Evolutionary conservation across 2,113 vertebrate species (phyloP), one percentile per base, ranked within the genome.

Genomic region (Cromileptes altivelis): DNA sequence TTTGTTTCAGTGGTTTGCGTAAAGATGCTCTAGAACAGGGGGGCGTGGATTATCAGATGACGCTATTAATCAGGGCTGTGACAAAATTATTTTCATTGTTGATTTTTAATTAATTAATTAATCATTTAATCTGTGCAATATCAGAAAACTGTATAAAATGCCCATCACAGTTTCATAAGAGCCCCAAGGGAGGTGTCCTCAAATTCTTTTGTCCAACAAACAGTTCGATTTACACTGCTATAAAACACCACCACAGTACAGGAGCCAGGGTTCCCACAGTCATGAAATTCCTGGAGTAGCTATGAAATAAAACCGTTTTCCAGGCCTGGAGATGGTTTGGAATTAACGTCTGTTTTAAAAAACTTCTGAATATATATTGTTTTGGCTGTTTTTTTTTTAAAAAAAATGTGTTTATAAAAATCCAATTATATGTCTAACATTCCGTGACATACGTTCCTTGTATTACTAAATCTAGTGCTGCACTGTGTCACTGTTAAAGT

Each of bases 1-100:
- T 15, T 73, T 57, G 33, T 58, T 62, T 63, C n/a, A 63, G 50
- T 14, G 25, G 23, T 71, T 80, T 71, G 5, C 25, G 9, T 50
- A 2, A 61, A 68, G 27, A 18, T 57, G 19, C 18, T 49, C 3
- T n/a, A n/a, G n/a, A 70, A 70, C 21, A 9, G 15, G 17, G 30
- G 23, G 65, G 25, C 4, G 21, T n/a, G 37, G 30, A 56, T 25
- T 40, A 17, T 37, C 33, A 56, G 23, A 42, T 57, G 4, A 72
- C 25, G 37, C n/a, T 45, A 25, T 45, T 15, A 25, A 45, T 42
- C 18, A 25, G n/a, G 33, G 19, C 19, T 15, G 49, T 53, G 37
- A 53, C 19, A 13, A 69, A 67, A 23, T 47, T 30, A 60, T 19
- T n/a, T 61, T 62, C 2, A 60, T 60, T 58, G 10, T 47, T 21